phyloP scores from a whole-genome alignment of 2,113 vertebrate genomes.

The Alethe diademata region DNA sequence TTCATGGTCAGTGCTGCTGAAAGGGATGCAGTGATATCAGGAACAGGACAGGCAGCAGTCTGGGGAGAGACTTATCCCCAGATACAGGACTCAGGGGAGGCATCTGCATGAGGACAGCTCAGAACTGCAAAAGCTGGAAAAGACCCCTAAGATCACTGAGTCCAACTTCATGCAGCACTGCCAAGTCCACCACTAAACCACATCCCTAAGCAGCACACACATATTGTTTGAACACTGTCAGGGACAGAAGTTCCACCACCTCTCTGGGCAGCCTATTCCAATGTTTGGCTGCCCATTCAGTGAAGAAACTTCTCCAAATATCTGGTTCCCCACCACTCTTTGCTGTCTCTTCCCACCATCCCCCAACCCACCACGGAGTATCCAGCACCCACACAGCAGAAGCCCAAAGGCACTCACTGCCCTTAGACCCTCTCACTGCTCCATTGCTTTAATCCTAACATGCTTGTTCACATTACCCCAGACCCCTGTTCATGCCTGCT shows the following conservation, averaged over 20 bases:
- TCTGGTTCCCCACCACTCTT: not conserved
- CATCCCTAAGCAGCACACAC: not conserved
- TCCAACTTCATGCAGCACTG: not conserved
- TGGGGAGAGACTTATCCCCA: rapidly evolving
- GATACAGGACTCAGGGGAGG: not conserved
- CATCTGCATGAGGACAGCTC: not conserved
- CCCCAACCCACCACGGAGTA: rapidly evolving
- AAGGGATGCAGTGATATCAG: not conserved
- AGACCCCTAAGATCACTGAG: not conserved
- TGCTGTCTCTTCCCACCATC: not conserved
- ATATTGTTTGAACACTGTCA: not conserved
- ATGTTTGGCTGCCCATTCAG: not conserved
- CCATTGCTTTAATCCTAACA: not conserved
- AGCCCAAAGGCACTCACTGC: not conserved
- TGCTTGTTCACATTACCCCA: not conserved
- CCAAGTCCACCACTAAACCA: not conserved
- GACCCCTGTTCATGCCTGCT: not conserved
- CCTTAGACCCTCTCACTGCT: not conserved
- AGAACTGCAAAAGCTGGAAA: not conserved
- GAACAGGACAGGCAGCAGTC: not conserved
- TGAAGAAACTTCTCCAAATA: not conserved
- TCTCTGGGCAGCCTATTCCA: not conserved
- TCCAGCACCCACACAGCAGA: rapidly evolving
- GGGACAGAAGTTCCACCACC: not conserved
- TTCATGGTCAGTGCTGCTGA: rapidly evolving